phyloP scores from a whole-genome alignment of 2,888 invertebrate genomes.

The Drosophila macrospina region DNA sequence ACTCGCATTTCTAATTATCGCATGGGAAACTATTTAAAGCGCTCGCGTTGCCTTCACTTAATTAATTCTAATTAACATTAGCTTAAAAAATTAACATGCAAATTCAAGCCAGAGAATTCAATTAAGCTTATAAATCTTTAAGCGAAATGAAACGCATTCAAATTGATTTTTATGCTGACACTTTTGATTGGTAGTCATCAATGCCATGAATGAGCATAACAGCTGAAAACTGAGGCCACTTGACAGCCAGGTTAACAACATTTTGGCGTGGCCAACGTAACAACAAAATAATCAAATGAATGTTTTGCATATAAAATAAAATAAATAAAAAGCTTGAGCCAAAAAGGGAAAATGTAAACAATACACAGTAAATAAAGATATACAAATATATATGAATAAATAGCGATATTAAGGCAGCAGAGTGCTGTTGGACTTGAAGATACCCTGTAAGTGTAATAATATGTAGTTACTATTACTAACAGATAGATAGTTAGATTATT shows the following conservation, averaged over 20 bases:
- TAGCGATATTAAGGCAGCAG: background rate
- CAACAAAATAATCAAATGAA: slow-evolving; percentile 26
- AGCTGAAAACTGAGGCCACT: slow-evolving; percentile 55
- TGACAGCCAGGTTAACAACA: slow-evolving; percentile 65
- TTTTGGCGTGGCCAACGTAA: slow-evolving; percentile 61
- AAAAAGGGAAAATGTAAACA: slow-evolving; percentile 74
- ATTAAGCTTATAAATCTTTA: slow-evolving; percentile 23
- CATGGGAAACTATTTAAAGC: slow-evolving; percentile 30
- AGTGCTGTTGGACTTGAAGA: background rate
- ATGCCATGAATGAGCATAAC: slow-evolving; percentile 29
- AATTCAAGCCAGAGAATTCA: slow-evolving; percentile 23
- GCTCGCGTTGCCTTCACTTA: background rate
- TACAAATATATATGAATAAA: slow-evolving; percentile 21
- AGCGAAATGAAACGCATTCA: slow-evolving; percentile 37
- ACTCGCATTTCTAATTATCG: slow-evolving; percentile 18
- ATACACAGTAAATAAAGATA: slow-evolving; percentile 50
- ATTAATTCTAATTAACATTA: slow-evolving; percentile 10
- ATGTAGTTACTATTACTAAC: too few species aligned
- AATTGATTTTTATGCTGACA: slow-evolving; percentile 49
- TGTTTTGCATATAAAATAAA: slow-evolving; percentile 68
- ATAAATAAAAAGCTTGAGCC: slow-evolving; percentile 32
- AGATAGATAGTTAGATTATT: too few species aligned
- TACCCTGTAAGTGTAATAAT: slow-evolving; percentile 5
- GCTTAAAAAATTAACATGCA: slow-evolving; percentile 37
- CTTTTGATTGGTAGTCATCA: slow-evolving; percentile 48